Evolutionary conservation across 2,113 vertebrate species (phyloP).

Genomic region (Osmerus mordax): DNA sequence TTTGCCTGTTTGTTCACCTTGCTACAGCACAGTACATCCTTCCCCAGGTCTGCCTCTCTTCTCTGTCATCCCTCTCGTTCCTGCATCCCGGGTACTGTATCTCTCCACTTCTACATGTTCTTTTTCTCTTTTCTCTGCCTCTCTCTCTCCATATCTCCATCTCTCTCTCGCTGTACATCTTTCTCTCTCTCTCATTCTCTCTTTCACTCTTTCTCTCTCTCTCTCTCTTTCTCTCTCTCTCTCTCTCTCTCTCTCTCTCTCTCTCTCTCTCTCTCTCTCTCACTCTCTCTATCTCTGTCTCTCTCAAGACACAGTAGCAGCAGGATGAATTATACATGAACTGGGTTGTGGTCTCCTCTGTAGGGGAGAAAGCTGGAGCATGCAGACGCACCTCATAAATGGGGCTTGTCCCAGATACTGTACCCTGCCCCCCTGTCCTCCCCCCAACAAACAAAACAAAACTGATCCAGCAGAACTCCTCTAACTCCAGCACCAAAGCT

Average conservation of each 20-base stretch:
- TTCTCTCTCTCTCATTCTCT: not conserved
- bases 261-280: not conserved
- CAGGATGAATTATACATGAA: constrained; percentile 66
- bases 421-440: constrained; percentile 13
- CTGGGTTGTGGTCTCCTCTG: constrained; percentile 47
- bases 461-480: not conserved
- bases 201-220: constrained; percentile 9
- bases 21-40: too few species aligned
- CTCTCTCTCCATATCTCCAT: not conserved
- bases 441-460: constrained; percentile 43
- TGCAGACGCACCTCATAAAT: constrained; percentile 56
- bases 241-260: constrained; percentile 12
- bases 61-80: too few species aligned
- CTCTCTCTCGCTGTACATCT: not conserved
- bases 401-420: constrained; percentile 64
- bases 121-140: not conserved
- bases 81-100: too few species aligned
- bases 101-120: too few species aligned
- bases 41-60: too few species aligned
- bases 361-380: constrained; percentile 57
- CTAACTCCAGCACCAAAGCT: too few species aligned
- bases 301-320: constrained; percentile 49
- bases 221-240: not conserved
- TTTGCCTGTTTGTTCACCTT: too few species aligned
- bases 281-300: constrained; percentile 16